Conservation (phyloP, 64 coral and sea anemone species). For the Exaiptasia diaphana region DNA sequence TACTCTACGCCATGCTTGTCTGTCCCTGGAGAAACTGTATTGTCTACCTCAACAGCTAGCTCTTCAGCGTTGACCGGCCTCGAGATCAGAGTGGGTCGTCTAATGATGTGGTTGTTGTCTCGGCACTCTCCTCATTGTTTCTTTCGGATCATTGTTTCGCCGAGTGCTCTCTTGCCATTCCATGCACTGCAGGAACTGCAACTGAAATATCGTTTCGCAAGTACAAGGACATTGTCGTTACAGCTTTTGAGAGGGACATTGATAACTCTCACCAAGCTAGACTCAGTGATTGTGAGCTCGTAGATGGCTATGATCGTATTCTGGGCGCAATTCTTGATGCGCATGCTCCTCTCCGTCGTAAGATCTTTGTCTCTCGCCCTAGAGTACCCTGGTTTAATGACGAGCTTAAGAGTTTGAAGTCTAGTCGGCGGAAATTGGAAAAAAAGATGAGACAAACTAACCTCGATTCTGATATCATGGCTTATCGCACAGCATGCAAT, state of each 20-base stretch:
- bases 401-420: conserved; percentile 9
- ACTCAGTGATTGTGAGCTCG: not conserved
- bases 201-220: conserved; percentile 30
- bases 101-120: not conserved
- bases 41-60: not conserved
- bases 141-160: conserved; percentile 39
- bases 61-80: not conserved
- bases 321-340: conserved; percentile 1
- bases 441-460: too few relatives aligned
- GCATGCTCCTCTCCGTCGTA: conserved; percentile 33
- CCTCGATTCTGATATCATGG: conserved; percentile 7
- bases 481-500: conserved; percentile 17
- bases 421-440: conserved; percentile 18
- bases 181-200: not conserved
- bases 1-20: not conserved
- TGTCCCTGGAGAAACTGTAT: not conserved
- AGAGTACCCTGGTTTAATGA: conserved; percentile 40
- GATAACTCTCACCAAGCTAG: not conserved
- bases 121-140: not conserved
- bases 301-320: conserved; percentile 13
- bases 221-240: conserved; percentile 10
- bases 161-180: conserved; percentile 27
- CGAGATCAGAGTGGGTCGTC: not conserved
- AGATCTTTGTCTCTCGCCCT: not conserved
- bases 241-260: conserved; percentile 38